phyloP scores from a whole-genome alignment of 1,140 invertebrate genomes.

The Drosophila ironensis region DNA sequence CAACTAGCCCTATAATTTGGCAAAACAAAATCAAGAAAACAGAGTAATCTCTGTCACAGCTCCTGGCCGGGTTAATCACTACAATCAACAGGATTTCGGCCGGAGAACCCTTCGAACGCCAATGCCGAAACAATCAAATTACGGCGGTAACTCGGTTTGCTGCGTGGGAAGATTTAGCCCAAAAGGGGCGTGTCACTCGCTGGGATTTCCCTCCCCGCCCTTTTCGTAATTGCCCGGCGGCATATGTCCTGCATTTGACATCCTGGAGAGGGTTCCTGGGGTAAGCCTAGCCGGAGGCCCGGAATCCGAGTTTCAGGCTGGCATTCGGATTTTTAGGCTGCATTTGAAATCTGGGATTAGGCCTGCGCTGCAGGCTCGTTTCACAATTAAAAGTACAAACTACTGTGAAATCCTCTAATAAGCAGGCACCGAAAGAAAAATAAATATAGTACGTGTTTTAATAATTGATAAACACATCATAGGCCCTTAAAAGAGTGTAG shows the following conservation, averaged over 20 bases:
- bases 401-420: conserved; percentile 15
- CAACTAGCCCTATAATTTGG: conserved; percentile 57
- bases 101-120: not conserved
- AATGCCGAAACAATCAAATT: conserved; percentile 66
- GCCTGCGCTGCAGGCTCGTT: conserved; percentile 42
- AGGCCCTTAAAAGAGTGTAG: no score
- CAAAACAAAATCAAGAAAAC: no score
- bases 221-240: conserved; percentile 24
- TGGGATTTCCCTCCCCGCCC: conserved; percentile 22
- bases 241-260: conserved; percentile 44
- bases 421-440: conserved; percentile 1
- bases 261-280: conserved; percentile 8
- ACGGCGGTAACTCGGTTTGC: conserved; percentile 37
- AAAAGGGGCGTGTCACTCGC: conserved; percentile 16
- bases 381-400: conserved; percentile 55
- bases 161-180: conserved; percentile 38
- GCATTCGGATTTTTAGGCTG: no score
- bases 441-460: no score
- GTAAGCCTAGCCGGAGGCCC: conserved; percentile 49
- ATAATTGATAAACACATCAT: no score
- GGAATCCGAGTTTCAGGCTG: not conserved
- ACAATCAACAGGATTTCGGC: conserved; percentile 70
- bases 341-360: conserved; percentile 29
- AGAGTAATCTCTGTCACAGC: conserved; percentile 47
- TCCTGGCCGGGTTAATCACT: conserved; percentile 67